Evolutionary conservation across 2,888 invertebrate species (phyloP), one percentile per base, ranked within the genome.

Genomic region (Catonia carolina): DNA sequence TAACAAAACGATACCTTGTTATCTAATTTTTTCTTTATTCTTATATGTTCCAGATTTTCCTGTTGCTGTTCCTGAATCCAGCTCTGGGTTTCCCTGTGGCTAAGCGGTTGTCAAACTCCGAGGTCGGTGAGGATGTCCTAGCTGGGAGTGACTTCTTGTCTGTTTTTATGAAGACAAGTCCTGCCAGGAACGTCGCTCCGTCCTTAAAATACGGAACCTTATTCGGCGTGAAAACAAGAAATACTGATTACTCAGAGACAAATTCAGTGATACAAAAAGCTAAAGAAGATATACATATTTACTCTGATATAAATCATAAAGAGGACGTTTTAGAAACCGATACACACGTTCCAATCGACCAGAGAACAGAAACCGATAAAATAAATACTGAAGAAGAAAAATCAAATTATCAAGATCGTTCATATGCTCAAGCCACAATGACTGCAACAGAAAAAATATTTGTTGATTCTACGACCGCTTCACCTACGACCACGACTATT

Each of bases 131-230:
- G 17, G 79, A 78, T 66, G 69, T 75, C 60, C 68, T 75, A 48
- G 71, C 73, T 51, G 75, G 76, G 61, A 72, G 71, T 58, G 75
- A 74, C 63, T 75, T 76, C 65, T 69, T 75, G n/a, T 72, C 73
- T 45, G 69, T 75, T 50, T 69, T 75, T 63, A 71, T 74, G 68
- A 68, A 70, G 48, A 58, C 58, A 36, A 50, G 55, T 23, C 54
- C 56, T n/a, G 42, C 59, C 41, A 50, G 55, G 31, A 45, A 51
- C 33, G 45, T 45, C 18, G 20, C 22, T 55, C 36, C 37, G 15
- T 23, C 39, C 15, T 49, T 48, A 20, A 48, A 42, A 33, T 50
- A 22, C 41, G 53, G 45, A 3, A 17, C 2, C 14, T n/a, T 20
- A 22, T 15, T 22, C 17, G 51, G 7, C 17, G 35, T 10, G 37